Conservation (phyloP, 1,140 invertebrate genomes). For the Psix sp. region DNA sequence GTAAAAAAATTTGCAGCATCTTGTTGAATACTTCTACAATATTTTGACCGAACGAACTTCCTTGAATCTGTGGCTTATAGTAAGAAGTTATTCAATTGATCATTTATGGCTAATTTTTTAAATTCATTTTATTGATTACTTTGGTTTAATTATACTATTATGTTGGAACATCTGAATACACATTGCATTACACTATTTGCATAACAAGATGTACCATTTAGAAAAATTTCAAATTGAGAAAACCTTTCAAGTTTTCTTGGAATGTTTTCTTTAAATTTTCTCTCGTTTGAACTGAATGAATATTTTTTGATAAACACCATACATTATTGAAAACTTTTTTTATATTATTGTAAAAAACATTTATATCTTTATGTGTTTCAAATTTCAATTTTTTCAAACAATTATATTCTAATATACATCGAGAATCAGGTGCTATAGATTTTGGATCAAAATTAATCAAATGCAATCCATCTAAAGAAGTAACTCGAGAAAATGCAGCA, state of each 20-base stretch:
- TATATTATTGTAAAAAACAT: not conserved
- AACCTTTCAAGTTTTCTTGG: slow-evolving; percentile 1
- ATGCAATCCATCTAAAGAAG: not conserved
- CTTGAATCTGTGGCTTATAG: no score
- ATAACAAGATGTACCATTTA: slow-evolving; percentile 3
- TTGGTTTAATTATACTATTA: no score
- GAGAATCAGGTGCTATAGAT: slow-evolving; percentile 4
- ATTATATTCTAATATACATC: slow-evolving; percentile 2
- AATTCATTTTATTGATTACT: no score
- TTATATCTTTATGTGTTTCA: not conserved
- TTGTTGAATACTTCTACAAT: no score
- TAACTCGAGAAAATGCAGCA: slow-evolving; percentile 6
- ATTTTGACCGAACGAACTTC: no score
- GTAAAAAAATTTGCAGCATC: no score
- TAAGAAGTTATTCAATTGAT: no score
- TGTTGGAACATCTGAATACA: not conserved
- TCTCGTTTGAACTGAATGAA: not conserved
- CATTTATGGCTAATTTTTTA: no score
- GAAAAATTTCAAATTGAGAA: slow-evolving; percentile 4
- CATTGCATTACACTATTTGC: slow-evolving; percentile 11
- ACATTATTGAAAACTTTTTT: slow-evolving; percentile 3
- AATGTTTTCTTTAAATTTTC: not conserved
- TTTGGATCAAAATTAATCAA: slow-evolving; percentile 11
- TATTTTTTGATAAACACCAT: slow-evolving; percentile 13
- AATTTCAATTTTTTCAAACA: not conserved